These are phyloP conservation scores for Knipowitschia caucasica DNA, from an alignment of 2,797 vertebrate species.

Conservation along the genomic window DNA sequence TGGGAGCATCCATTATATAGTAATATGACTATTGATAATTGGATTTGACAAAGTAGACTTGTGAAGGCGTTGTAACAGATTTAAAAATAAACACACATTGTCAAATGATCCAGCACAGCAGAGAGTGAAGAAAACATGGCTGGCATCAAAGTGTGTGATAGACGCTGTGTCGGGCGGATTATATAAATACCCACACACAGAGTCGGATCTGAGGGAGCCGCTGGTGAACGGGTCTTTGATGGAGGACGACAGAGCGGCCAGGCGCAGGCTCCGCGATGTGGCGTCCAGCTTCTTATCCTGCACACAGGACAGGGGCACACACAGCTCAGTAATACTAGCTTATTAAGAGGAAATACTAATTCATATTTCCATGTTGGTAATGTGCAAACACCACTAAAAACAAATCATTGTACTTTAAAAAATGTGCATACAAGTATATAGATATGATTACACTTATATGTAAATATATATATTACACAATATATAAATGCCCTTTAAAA, in stretches of 20 bases:
- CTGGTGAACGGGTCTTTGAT: slow-evolving; percentile 72
- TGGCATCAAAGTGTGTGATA: slow-evolving; percentile 4
- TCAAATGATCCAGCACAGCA: slow-evolving; percentile 8
- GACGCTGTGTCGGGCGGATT: slow-evolving; percentile 14
- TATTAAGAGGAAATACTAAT: not conserved
- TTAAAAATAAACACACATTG: slow-evolving; percentile 2
- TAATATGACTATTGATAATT: not conserved
- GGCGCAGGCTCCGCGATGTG: slow-evolving; percentile 65
- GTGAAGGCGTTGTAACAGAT: not conserved
- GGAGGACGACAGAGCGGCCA: slow-evolving; percentile 72
- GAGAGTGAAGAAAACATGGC: slow-evolving; percentile 17
- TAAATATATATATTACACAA: too few relatives aligned
- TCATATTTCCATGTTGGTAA: too few relatives aligned
- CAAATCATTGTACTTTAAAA: too few relatives aligned
- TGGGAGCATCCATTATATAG: not conserved
- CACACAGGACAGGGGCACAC: slow-evolving; percentile 7
- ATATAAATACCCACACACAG: slow-evolving; percentile 77
- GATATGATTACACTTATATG: too few relatives aligned
- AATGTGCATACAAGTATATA: too few relatives aligned
- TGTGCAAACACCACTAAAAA: too few relatives aligned
- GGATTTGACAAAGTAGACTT: not conserved
- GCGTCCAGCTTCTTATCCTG: slow-evolving; percentile 80
- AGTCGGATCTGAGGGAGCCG: slow-evolving; percentile 72
- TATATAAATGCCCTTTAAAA: too few relatives aligned
- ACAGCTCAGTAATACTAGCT: not conserved